These are phyloP conservation scores for Andrena marginata DNA, from an alignment of 2,888 invertebrate species.

Conservation along the genomic window DNA sequence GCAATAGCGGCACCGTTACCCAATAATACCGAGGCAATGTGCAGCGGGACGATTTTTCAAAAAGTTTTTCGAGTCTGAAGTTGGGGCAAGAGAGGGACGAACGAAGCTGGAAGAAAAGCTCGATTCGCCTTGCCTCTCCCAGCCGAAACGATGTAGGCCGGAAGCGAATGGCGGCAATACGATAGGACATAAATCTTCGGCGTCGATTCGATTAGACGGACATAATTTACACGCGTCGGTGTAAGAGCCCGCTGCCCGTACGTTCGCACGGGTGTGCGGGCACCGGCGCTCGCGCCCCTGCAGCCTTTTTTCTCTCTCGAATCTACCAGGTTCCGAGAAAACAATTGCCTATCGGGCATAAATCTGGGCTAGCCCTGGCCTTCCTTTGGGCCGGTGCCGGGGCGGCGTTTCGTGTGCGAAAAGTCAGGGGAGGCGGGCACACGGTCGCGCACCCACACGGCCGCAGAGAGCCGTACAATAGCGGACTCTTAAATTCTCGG, in stretches of 20 bases:
- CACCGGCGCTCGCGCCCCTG: not conserved
- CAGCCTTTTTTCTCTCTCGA: constrained; percentile 53
- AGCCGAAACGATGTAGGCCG: constrained; percentile 56
- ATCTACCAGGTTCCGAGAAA: constrained; percentile 74
- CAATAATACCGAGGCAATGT: constrained; percentile 46
- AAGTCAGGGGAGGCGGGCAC: not conserved
- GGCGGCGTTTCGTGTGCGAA: not conserved
- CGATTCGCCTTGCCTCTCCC: not conserved
- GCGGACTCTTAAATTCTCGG: constrained; percentile 54
- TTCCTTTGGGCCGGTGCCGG: constrained; percentile 3
- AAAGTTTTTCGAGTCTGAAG: constrained; percentile 75
- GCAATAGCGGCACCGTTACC: constrained; percentile 51
- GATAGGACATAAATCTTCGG: constrained; percentile 80
- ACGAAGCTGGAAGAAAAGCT: constrained; percentile 7
- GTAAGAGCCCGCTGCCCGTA: constrained; percentile 44
- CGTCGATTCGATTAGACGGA: constrained; percentile 82
- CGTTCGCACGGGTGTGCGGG: not conserved
- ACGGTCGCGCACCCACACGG: not conserved
- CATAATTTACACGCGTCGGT: constrained; percentile 76
- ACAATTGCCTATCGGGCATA: constrained; percentile 78
- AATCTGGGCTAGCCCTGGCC: constrained; percentile 63
- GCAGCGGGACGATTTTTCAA: constrained; percentile 75
- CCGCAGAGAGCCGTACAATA: not conserved
- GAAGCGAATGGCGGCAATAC: constrained; percentile 79
- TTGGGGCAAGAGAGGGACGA: constrained; percentile 34